Conservation (phyloP, 2,888 invertebrate species). For the Ormia ochracea region DNA sequence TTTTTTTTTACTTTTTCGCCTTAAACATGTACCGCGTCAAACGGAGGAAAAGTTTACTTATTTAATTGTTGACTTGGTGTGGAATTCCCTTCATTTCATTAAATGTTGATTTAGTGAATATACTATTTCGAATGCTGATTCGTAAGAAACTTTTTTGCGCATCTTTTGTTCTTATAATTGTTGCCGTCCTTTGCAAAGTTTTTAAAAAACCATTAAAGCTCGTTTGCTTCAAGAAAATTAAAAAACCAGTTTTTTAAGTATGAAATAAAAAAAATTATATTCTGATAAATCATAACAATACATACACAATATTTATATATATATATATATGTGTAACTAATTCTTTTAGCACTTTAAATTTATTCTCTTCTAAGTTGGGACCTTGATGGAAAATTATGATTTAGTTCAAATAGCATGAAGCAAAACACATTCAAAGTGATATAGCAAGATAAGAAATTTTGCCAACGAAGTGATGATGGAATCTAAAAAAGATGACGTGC, state of each 20-base stretch:
- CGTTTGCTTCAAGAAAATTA: neutral
- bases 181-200: neutral
- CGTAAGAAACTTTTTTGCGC: neutral
- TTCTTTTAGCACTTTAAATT: conserved; percentile 42
- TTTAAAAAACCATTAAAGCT: neutral
- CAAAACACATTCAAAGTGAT: conserved; percentile 15
- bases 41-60: too few relatives aligned
- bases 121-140: neutral
- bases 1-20: too few relatives aligned
- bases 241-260: conserved; percentile 28
- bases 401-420: conserved; percentile 1
- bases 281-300: conserved; percentile 18
- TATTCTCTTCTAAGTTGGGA: neutral
- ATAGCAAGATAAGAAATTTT: conserved; percentile 24
- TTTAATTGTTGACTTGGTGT: neutral
- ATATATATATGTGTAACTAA: too few relatives aligned
- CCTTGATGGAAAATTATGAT: neutral
- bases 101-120: conserved; percentile 5
- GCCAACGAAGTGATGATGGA: conserved; percentile 27
- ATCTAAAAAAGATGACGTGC: conserved; percentile 67
- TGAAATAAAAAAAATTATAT: conserved; percentile 6
- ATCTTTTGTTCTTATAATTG: neutral
- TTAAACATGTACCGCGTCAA: too few relatives aligned
- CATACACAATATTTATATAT: neutral
- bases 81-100: neutral